phyloP scores from a whole-genome alignment of 1,140 invertebrate genomes.

The Teleogryllus occipitalis region DNA sequence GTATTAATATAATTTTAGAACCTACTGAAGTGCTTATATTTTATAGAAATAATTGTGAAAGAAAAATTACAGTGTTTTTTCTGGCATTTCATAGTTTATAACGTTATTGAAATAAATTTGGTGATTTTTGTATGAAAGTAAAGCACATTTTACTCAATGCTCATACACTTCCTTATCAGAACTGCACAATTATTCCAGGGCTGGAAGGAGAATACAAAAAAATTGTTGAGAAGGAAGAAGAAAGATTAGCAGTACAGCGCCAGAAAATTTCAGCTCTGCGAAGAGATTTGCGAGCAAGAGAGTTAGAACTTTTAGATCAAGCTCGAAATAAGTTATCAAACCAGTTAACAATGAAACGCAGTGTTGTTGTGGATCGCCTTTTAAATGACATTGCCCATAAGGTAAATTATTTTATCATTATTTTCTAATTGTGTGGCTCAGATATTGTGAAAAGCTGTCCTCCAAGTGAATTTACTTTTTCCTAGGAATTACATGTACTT shows the following conservation, averaged over 20 bases:
- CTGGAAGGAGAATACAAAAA: slow-evolving; percentile 28
- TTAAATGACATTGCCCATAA: slow-evolving; percentile 11
- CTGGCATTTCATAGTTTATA: too few relatives aligned
- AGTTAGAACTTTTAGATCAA: slow-evolving; percentile 25
- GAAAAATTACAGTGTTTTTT: too few relatives aligned
- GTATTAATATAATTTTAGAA: too few relatives aligned
- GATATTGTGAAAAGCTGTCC: too few relatives aligned
- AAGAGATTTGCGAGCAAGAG: slow-evolving; percentile 22
- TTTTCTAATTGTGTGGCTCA: background rate
- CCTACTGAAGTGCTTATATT: too few relatives aligned
- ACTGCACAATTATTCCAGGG: slow-evolving; percentile 32
- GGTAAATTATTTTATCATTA: background rate
- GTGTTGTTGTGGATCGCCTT: background rate
- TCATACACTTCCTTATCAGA: slow-evolving; percentile 30
- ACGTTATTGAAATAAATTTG: too few relatives aligned
- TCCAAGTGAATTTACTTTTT: too few relatives aligned
- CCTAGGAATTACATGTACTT: too few relatives aligned
- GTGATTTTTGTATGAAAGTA: slow-evolving; percentile 21
- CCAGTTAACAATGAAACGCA: background rate
- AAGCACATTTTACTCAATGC: slow-evolving; percentile 27
- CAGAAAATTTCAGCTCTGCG: slow-evolving; percentile 25
- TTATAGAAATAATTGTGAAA: too few relatives aligned
- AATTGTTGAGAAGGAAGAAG: slow-evolving; percentile 27
- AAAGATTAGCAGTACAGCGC: slow-evolving; percentile 25
- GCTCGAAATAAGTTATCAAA: slow-evolving; percentile 11